These are phyloP conservation scores for Willisornis vidua DNA, from an alignment of 2,113 vertebrate species.

Conservation along the genomic window DNA sequence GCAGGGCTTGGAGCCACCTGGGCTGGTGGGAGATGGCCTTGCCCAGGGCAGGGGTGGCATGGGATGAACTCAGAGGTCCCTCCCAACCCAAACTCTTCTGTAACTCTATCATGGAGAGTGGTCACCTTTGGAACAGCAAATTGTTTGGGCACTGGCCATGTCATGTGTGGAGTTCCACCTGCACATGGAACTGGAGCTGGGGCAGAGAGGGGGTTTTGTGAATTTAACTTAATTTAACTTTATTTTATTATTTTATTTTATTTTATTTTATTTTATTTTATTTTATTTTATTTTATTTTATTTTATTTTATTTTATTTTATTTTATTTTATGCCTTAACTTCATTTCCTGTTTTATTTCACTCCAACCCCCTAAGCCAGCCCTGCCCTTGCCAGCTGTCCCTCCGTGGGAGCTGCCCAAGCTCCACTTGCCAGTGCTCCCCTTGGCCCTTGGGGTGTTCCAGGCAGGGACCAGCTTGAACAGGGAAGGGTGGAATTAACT, in stretches of 20 bases:
- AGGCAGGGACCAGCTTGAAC: background rate
- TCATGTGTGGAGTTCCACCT: background rate
- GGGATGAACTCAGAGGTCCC: background rate
- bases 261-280: too few species aligned
- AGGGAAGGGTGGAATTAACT: background rate
- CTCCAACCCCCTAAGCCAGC: background rate
- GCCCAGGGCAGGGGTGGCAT: background rate
- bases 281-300: background rate
- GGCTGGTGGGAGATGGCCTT: background rate
- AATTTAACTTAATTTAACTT: background rate
- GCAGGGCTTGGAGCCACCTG: background rate
- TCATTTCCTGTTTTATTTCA: background rate
- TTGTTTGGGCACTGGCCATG: conserved; percentile 1
- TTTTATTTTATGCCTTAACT: too few species aligned
- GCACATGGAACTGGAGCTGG: background rate
- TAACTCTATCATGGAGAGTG: background rate
- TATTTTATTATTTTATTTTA: background rate
- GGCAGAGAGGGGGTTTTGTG: background rate
- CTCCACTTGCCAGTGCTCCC: background rate
- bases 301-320: background rate
- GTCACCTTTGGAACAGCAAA: conserved; percentile 4
- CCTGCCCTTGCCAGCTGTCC: background rate
- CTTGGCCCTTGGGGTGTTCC: background rate
- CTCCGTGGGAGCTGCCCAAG: background rate
- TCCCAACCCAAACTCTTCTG: too few species aligned